Percentiles rank a stretch among this genome's conserved stretches.
Conservation (phyloP, 1,140 invertebrate species). For the Condylostylus longicornis region DNA sequence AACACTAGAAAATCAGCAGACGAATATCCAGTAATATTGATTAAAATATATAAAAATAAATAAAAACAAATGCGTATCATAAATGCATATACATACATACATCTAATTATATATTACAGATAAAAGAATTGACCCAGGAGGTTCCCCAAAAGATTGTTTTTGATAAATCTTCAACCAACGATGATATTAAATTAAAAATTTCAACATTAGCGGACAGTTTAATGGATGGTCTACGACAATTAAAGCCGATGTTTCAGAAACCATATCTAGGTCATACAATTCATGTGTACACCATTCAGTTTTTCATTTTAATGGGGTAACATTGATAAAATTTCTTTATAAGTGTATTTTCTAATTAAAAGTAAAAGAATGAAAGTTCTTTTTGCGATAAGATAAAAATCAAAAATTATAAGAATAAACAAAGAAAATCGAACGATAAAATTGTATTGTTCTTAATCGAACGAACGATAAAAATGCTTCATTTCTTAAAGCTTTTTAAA, state of each 20-base stretch:
- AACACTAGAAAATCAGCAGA: slow-evolving; percentile 46
- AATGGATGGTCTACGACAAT: slow-evolving; percentile 17
- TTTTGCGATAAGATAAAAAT: too few species aligned
- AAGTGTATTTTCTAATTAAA: too few species aligned
- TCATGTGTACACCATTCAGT: slow-evolving; percentile 25
- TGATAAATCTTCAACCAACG: slow-evolving; percentile 22
- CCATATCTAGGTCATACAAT: slow-evolving; percentile 19
- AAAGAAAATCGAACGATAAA: too few species aligned
- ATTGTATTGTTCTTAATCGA: too few species aligned
- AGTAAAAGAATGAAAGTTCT: too few species aligned
- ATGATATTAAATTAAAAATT: slow-evolving; percentile 13
- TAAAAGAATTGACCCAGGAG: slow-evolving; percentile 20
- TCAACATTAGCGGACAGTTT: slow-evolving; percentile 17
- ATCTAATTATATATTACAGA: slow-evolving; percentile 7
- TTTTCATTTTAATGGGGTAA: slow-evolving; percentile 26
- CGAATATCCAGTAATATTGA: slow-evolving; percentile 47
- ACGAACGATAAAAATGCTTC: too few species aligned
- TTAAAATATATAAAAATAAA: slow-evolving; percentile 39
- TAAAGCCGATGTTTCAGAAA: slow-evolving; percentile 25
- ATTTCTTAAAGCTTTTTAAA: too few species aligned
- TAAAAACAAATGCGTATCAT: slow-evolving; percentile 41
- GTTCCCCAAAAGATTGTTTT: slow-evolving; percentile 12
- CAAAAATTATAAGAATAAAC: too few species aligned
- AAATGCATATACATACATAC: background rate
- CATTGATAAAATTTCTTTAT: background rate